Evolutionary conservation across 2,797 vertebrate genomes (phyloP), one percentile per base, ranked within the genome.

Genomic region (Rhynchonycteris naso): DNA sequence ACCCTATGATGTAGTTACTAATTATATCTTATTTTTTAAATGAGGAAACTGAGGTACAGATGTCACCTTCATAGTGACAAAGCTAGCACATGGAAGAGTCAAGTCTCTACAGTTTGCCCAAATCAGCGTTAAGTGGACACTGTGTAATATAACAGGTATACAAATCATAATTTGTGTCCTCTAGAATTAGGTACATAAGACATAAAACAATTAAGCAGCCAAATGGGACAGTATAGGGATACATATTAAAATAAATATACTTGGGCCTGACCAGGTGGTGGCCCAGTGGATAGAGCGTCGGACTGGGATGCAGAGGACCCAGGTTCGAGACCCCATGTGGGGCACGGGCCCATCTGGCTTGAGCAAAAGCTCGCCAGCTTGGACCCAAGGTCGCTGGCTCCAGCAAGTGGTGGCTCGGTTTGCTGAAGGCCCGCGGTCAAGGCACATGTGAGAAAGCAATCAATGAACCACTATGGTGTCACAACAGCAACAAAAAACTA

Each of bases 211-310:
- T 21, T 52, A 66, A 88, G 68, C 33, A 81, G 47, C 15, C 58
- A 71, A 14, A 63, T 65, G 38, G 19, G 54, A n/a, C 54, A 82
- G 11, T 33, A 68, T 35, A 24, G 33, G 14, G n/a, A 16, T 74
- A 78, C 75, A 61, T 68, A 74, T 28, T 68, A 84, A 91, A 88
- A 78, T 85, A 93, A 69, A 86, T 16, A 26, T n/a, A 86, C 33
- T 3, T 50, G 4, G 22, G n/a, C n/a, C n/a, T n/a, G n/a, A n/a
- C n/a, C n/a, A n/a, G n/a, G n/a, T n/a, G n/a, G n/a, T n/a, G n/a
- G n/a, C n/a, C n/a, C n/a, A n/a, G n/a, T n/a, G n/a, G n/a, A n/a
- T n/a, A n/a, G n/a, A n/a, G n/a, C n/a, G n/a, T n/a, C n/a, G n/a
- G n/a, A n/a, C n/a, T n/a, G n/a, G n/a, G n/a, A n/a, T n/a, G n/a